phyloP scores from a whole-genome alignment of 2,888 invertebrate genomes.

The Leucania comma region DNA sequence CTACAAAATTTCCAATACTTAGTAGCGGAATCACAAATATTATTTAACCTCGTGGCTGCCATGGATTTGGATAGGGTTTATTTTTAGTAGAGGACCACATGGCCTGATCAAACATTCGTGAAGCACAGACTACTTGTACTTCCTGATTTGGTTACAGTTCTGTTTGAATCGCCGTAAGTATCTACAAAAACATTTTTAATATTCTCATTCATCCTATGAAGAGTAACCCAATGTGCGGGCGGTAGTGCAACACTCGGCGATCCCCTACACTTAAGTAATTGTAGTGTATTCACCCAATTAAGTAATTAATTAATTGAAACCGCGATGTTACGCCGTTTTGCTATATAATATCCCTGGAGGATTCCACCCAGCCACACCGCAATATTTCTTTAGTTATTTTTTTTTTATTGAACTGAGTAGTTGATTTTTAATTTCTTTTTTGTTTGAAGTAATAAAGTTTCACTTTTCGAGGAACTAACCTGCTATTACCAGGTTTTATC shows the following conservation, averaged over 20 bases:
- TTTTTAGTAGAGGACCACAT: constrained; percentile 57
- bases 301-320: constrained; percentile 65
- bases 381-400: neutral
- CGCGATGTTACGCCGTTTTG: constrained; percentile 27
- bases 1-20: constrained; percentile 11
- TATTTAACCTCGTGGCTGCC: constrained; percentile 25
- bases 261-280: constrained; percentile 62
- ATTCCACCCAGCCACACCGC: neutral
- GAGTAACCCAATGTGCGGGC: constrained; percentile 7
- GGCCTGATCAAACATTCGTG: constrained; percentile 51
- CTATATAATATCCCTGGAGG: constrained; percentile 36
- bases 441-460: neutral
- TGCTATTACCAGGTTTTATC: neutral
- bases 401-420: neutral
- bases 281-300: constrained; percentile 62
- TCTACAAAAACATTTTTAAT: constrained; percentile 2
- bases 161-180: constrained; percentile 22
- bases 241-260: constrained; percentile 41
- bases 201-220: constrained; percentile 9
- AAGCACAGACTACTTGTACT: constrained; percentile 21
- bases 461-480: neutral
- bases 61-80: constrained; percentile 34
- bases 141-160: constrained; percentile 10
- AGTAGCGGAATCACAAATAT: constrained; percentile 19
- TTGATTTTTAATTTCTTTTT: neutral